Evolutionary conservation across 2,888 invertebrate genomes (phyloP).

Genomic region (Catotricha subobsoleta): DNA sequence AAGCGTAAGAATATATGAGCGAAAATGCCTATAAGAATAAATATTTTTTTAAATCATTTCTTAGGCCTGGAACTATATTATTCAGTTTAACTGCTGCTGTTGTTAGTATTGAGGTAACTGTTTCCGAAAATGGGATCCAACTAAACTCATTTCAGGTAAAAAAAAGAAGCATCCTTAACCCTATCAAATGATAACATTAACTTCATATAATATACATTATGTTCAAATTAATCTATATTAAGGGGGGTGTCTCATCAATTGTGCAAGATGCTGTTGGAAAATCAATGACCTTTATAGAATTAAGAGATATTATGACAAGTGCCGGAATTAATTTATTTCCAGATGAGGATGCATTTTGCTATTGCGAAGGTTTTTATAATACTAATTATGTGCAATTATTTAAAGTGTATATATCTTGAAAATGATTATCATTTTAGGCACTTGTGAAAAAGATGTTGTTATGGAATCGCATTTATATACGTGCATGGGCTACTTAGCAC

Average conservation of each 20-base stretch:
- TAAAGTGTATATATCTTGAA: conserved; percentile 8
- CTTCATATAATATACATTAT: no score
- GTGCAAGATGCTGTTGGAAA: conserved; percentile 25
- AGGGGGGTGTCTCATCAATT: conserved; percentile 20
- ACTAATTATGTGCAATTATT: no score
- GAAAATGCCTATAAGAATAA: no score
- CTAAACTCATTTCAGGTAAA: conserved; percentile 25
- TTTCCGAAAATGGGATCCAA: conserved; percentile 28
- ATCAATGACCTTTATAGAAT: conserved; percentile 19
- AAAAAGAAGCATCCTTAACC: no score
- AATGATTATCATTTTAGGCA: conserved; percentile 17
- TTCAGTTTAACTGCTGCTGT: conserved; percentile 37
- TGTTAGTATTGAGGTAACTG: conserved; percentile 36
- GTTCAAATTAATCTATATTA: no score
- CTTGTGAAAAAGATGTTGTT: conserved; percentile 51
- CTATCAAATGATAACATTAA: no score
- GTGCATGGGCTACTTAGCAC: conserved; percentile 55
- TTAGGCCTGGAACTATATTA: conserved; percentile 11
- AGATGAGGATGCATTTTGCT: conserved; percentile 53
- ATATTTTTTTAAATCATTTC: no score
- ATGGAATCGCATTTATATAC: conserved; percentile 58
- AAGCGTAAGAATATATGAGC: conserved; percentile 26
- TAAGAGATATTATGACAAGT: conserved; percentile 29
- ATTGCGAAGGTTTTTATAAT: conserved; percentile 38
- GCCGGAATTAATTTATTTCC: conserved; percentile 72